phyloP scores from a whole-genome alignment of 2,888 invertebrate genomes.

The Pandemis heparana region DNA sequence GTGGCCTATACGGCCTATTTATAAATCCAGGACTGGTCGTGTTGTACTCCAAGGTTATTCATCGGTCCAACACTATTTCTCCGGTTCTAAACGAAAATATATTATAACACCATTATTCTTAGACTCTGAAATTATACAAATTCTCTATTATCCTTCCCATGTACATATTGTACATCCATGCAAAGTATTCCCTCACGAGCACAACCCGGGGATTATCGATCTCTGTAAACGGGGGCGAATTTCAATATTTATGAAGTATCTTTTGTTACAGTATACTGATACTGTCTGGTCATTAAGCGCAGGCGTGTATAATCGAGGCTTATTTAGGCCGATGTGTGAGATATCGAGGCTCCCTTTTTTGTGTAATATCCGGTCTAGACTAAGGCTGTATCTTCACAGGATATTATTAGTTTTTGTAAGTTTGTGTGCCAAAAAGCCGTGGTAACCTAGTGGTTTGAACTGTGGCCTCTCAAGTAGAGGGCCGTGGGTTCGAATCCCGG shows the following conservation, averaged over 20 bases:
- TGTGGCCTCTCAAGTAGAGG: too few relatives aligned
- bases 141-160: constrained; percentile 3
- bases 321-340: constrained; percentile 26
- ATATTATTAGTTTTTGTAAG: too few relatives aligned
- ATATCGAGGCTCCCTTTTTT: constrained; percentile 4
- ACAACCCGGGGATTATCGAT: constrained; percentile 39
- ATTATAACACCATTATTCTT: neutral
- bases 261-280: constrained; percentile 39
- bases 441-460: too few relatives aligned
- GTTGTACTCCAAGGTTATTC: neutral
- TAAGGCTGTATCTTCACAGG: neutral
- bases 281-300: constrained; percentile 35
- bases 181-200: constrained; percentile 18
- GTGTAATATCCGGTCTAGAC: neutral
- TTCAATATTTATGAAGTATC: constrained; percentile 44
- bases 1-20: too few relatives aligned
- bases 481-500: too few relatives aligned
- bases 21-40: too few relatives aligned
- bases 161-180: constrained; percentile 3
- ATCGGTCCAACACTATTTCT: neutral
- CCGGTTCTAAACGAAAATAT: neutral
- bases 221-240: constrained; percentile 24
- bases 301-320: constrained; percentile 38
- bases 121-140: neutral
- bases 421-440: too few relatives aligned